Percentiles rank a stretch among this genome's conserved stretches.
phyloP scores from a whole-genome alignment of 2,113 vertebrate species.

The Ovis canadensis region DNA sequence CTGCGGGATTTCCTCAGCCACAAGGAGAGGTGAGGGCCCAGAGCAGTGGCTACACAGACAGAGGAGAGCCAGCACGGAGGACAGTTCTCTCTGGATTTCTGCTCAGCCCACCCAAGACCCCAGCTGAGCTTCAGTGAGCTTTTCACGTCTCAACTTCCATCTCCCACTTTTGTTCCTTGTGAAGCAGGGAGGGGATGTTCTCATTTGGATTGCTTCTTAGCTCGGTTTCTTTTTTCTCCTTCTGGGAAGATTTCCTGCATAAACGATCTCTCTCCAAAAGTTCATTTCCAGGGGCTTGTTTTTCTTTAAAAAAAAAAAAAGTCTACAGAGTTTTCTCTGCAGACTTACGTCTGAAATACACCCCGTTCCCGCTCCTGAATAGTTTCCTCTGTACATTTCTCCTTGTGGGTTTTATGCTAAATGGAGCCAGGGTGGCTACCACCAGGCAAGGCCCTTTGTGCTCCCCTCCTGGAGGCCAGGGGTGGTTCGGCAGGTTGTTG shows the following conservation, averaged over 20 bases:
- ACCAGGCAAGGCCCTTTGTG: background rate
- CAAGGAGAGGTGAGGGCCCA: background rate
- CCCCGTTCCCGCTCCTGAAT: conserved; percentile 51
- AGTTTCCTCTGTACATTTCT: conserved; percentile 66
- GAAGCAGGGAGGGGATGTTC: background rate
- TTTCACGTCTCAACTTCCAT: rapidly evolving
- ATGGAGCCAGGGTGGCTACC: conserved; percentile 15
- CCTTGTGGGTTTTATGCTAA: conserved; percentile 55
- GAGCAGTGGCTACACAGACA: background rate
- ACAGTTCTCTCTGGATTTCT: background rate
- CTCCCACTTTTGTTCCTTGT: background rate
- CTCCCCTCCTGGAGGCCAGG: background rate
- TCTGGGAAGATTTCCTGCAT: conserved; percentile 46
- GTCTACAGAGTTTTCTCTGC: conserved; percentile 57
- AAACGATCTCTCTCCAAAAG: conserved; percentile 1
- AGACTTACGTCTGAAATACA: conserved; percentile 70
- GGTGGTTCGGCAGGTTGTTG: background rate
- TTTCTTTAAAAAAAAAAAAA: conserved; percentile 51
- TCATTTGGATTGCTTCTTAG: background rate
- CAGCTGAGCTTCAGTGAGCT: rapidly evolving
- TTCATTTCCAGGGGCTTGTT: conserved; percentile 54
- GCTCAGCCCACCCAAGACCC: background rate
- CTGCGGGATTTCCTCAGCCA: rapidly evolving
- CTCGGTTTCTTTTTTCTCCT: background rate
- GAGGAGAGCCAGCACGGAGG: background rate